Base-by-base conservation (phyloP, 2,113 vertebrate species). In the Girardinichthys multiradiatus region DNA sequence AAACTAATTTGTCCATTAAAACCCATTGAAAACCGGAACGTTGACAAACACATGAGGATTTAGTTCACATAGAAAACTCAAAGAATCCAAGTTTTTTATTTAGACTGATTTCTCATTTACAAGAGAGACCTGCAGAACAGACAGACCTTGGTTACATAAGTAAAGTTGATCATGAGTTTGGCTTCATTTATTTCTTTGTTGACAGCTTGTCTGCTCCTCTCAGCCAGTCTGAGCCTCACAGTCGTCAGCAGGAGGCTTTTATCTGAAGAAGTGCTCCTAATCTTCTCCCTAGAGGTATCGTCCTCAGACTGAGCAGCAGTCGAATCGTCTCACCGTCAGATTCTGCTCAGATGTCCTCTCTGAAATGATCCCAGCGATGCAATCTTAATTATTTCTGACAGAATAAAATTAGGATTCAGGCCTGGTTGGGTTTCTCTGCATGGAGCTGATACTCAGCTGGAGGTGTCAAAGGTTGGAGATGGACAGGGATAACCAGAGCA, bases 321-420 rank as follows among this genome's bases (percentile, higher is more conserved):
- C 15, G 17, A 0, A 24, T 7, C 66, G 54, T 28, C 70, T 33
- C 62, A 51, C 7, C 9, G 10, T 54, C 72, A 62, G 19, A 26
- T n/a, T 66, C 45, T 10, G 48, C 10, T 19, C 42, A 71, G 35
- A 62, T 19, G 85, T 78, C 84, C 84, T 83, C 70, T 28, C n/a
- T 24, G 15, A 30, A 60, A 60, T 73, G 74, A 70, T 65, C 65
- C 78, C 80, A 77, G 60, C 5, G 9, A 51, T n/a, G 62, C 42
- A 59, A 84, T 89, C 80, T 86, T 71, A 79, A 91, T 81, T 33
- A 29, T 76, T 85, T 73, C 62, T 60, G 70, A 80, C 76, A 26
- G 79, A 39, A 71, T 85, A 64, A 78, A 88, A 89, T 74, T 79
- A 86, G 76, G 77, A 83, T 64, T 57, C 8, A 14, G 66, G 77